These are phyloP conservation scores for Ptychoptera albimana DNA, from an alignment of 2,888 invertebrate genomes.

Conservation along the genomic window DNA sequence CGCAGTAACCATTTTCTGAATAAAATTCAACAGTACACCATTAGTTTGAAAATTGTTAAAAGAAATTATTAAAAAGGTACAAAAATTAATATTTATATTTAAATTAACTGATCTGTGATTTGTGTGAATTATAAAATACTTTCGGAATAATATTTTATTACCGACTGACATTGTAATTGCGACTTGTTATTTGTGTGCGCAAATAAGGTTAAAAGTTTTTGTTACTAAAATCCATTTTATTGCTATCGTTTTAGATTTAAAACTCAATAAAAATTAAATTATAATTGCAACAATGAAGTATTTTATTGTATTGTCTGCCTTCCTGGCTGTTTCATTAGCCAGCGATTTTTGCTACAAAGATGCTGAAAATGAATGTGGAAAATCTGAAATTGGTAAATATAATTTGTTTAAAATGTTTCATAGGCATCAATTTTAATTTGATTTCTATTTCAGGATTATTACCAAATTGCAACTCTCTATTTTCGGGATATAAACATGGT, in stretches of 20 bases:
- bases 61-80: no score
- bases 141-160: no score
- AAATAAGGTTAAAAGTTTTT: no score
- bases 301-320: constrained; percentile 33
- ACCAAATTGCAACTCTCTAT: constrained; percentile 9
- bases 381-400: constrained; percentile 15
- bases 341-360: constrained; percentile 46
- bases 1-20: no score
- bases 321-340: constrained; percentile 32
- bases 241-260: background rate
- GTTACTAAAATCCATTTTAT: no score
- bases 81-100: no score
- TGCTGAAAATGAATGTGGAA: constrained; percentile 38
- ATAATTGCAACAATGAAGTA: constrained; percentile 38
- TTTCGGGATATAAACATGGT: constrained; percentile 17
- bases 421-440: background rate
- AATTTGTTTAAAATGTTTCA: constrained; percentile 15
- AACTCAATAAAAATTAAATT: background rate
- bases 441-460: background rate
- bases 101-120: no score
- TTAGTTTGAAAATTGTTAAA: no score
- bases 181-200: no score
- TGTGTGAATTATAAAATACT: no score
- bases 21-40: no score
- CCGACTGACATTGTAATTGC: no score